Evolutionary conservation across 1,140 invertebrate genomes (phyloP), one percentile per base, ranked within the genome.

Genomic region (Neodiprion lecontei): DNA sequence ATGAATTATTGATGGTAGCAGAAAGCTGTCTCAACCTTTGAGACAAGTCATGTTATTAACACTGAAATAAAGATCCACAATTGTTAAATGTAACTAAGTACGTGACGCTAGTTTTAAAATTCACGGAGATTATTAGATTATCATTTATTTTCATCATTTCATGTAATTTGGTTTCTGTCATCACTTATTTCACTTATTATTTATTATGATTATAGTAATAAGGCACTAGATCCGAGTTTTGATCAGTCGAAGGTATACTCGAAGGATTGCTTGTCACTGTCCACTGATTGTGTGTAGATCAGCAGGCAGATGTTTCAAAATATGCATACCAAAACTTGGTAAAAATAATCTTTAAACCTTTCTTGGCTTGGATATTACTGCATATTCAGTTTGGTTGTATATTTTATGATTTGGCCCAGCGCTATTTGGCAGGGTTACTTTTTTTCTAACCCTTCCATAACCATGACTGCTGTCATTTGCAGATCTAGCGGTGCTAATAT

Each of bases 351-450:
- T 61, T 90, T 89, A 94, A 84, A 95, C 93, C 87, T 91, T 90
- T 91, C 95, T 95, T 85, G 94, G 92, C 84, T 95, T 95, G 79
- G 93, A 94, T 66, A 96, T 92, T 79, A 95, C 91, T 67, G 94
- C 94, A 88, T 95, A 96, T 81, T 94, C 92, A 70, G 91, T 91
- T 72, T 94, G 92, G 87, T 95, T 95, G 76, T 92, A 93, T 79
- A 91, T 91, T 80, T 92, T 92, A 82, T 94, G 93, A 79, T 91
- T 90, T 10, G 91, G 86, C 74, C 89, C 88, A 72, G 88, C 74
- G 67, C 88, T 85, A 61, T 75, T 86, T 3, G 89, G 85, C 11
- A 86, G 85, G 75, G 84, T 88, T 65, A 87, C 89, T 72, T 92
- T 91, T 83, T 95, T 95, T 67, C 93, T 88, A 17, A 95, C 92